Evolutionary conservation across 2,888 invertebrate genomes (phyloP).

Genomic region (Mesorhabditis sp.): DNA sequence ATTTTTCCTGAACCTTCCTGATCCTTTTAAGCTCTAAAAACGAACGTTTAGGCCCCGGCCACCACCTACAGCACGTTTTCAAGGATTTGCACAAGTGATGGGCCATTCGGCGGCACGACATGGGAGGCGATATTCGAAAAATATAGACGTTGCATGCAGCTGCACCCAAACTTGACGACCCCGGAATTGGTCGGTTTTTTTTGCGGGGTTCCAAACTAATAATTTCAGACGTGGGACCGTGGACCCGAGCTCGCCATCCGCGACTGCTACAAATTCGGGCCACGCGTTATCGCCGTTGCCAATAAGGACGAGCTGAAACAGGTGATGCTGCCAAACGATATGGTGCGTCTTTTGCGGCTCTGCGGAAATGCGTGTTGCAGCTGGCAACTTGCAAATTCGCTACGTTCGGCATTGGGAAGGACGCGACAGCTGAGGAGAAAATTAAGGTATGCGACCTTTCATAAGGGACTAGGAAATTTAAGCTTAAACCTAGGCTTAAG

Average conservation of each 20-base stretch:
- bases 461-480: not conserved
- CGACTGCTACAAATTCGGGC: not conserved
- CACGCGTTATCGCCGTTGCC: not conserved
- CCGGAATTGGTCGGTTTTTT: too few relatives aligned
- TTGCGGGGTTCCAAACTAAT: too few relatives aligned
- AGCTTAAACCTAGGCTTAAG: too few relatives aligned
- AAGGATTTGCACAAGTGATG: too few relatives aligned
- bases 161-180: too few relatives aligned
- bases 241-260: not conserved
- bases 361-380: not conserved
- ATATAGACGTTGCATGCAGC: too few relatives aligned
- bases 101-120: too few relatives aligned
- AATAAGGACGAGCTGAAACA: not conserved
- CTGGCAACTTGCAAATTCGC: not conserved
- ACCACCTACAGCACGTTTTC: too few relatives aligned
- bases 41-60: too few relatives aligned
- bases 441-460: not conserved
- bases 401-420: not conserved
- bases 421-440: conserved; percentile 5
- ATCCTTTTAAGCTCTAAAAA: too few relatives aligned
- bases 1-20: too few relatives aligned
- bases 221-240: not conserved
- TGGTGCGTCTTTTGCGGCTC: not conserved
- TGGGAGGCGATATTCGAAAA: too few relatives aligned
- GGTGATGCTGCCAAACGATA: not conserved